Percentiles rank a stretch among this genome's conserved stretches.
These are phyloP conservation scores for Phenacoccus solenopsis DNA, from an alignment of 1,140 invertebrate genomes.

Conservation along the genomic window DNA sequence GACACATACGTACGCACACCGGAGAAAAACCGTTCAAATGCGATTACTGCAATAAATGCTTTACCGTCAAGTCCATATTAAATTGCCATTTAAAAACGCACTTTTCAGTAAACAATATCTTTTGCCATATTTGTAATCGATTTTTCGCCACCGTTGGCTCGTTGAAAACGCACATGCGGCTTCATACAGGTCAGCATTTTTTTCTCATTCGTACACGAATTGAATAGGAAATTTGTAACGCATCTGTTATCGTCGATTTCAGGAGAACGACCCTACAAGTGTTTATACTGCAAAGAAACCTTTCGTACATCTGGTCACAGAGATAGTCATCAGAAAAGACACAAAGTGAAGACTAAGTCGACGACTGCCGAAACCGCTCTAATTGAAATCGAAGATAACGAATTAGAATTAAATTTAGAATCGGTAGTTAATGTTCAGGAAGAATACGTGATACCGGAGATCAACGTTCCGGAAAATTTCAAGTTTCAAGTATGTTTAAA, in stretches of 20 bases:
- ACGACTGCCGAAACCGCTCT: no score
- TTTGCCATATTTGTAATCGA: constrained; percentile 5
- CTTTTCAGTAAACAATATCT: neutral
- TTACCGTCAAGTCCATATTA: constrained; percentile 28
- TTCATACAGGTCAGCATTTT: neutral
- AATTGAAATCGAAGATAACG: no score
- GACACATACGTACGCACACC: constrained; percentile 49
- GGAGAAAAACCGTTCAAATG: constrained; percentile 52
- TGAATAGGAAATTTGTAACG: neutral
- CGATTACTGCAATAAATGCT: constrained; percentile 39
- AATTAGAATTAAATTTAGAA: no score
- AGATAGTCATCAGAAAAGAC: neutral
- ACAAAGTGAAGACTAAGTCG: neutral
- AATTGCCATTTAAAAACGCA: constrained; percentile 12
- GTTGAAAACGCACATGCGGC: neutral
- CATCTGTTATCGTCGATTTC: neutral
- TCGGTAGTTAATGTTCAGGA: no score
- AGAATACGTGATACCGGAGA: neutral
- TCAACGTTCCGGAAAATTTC: neutral
- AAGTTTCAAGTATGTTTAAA: neutral
- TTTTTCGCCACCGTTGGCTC: constrained; percentile 10
- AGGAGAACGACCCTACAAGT: neutral
- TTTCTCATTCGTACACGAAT: neutral
- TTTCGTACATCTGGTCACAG: constrained; percentile 3
- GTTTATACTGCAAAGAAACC: neutral